phyloP scores from a whole-genome alignment of 2,113 vertebrate species.

The Pelodiscus sinensis region DNA sequence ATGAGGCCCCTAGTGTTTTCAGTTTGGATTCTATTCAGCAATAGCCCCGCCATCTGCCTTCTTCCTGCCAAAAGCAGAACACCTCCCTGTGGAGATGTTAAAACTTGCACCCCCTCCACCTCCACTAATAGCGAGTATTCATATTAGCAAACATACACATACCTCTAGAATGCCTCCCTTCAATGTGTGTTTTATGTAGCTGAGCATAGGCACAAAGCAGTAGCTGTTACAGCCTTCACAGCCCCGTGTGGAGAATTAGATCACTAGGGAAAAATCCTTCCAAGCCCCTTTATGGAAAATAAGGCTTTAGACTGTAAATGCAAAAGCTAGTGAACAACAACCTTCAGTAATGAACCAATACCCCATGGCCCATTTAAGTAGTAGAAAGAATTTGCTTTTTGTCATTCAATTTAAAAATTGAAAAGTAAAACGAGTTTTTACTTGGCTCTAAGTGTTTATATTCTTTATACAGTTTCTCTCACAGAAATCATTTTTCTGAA shows the following conservation, averaged over 20 bases:
- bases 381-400: constrained; percentile 70
- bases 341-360: constrained; percentile 75
- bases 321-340: constrained; percentile 70
- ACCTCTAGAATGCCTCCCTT: constrained; percentile 75
- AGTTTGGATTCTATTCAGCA: constrained; percentile 75
- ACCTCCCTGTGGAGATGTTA: constrained; percentile 78
- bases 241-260: constrained; percentile 79
- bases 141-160: constrained; percentile 80
- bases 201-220: constrained; percentile 76
- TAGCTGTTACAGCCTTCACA: constrained; percentile 76
- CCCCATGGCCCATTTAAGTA: constrained; percentile 70
- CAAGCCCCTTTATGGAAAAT: constrained; percentile 80
- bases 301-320: constrained; percentile 73
- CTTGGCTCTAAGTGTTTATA: constrained; percentile 62
- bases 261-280: constrained; percentile 78
- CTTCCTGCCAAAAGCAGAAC: constrained; percentile 73
- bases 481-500: constrained; percentile 27
- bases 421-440: constrained; percentile 66
- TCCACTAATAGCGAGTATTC: constrained; percentile 74
- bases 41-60: constrained; percentile 75
- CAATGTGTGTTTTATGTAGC: constrained; percentile 79
- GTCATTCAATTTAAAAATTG: constrained; percentile 59
- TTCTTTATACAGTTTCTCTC: constrained; percentile 64
- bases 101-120: constrained; percentile 71
- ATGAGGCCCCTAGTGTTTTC: constrained; percentile 76